Evolutionary conservation across 2,113 vertebrate species (phyloP), one percentile per base, ranked within the genome.

Genomic region (Prunella himalayana): DNA sequence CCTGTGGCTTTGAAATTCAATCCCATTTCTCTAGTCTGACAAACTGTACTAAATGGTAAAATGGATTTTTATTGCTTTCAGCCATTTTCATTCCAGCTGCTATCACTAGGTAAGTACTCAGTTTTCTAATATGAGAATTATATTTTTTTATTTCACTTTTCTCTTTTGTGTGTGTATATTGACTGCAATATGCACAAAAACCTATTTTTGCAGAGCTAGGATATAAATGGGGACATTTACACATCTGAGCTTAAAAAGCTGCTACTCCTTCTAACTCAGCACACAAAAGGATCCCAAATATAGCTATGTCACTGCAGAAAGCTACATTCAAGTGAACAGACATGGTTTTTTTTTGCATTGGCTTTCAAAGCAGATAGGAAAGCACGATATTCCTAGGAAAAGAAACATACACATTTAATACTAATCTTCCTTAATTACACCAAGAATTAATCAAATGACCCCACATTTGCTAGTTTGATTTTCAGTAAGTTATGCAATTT

Each of bases 1-100:
- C 98, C 97, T 97, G 95, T 95, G 97, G 97, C 98, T 98, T 98
- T 98, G 98, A 98, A 98, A 98, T 97, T 96, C 98, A 98, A 97
- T 97, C 97, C 97, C 96, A 92, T 98, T 98, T 97, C 98, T 98
- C 96, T 97, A 97, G 97, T 97, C 97, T 98, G 97, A 98, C 98
- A 98, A 98, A 98, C 97, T 98, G 96, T 97, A 97, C 97, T 97
- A 98, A 98, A 97, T 90, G 97, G 97, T 96, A 97, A 98, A 98
- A 98, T 97, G 97, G 97, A 97, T 98, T 98, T 98, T 97, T 97
- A 96, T 96, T 97, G 96, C 97, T 97, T 95, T 97, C 96, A 97
- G 97, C 95, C 95, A 97, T 97, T 98, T 98, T 97, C 96, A 95
- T 96, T 97, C 96, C 90, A 97, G 96, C 94, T 97, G 94, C 97